These are phyloP conservation scores for Panorpa germanica DNA, from an alignment of 2,888 invertebrate genomes.

Conservation along the genomic window DNA sequence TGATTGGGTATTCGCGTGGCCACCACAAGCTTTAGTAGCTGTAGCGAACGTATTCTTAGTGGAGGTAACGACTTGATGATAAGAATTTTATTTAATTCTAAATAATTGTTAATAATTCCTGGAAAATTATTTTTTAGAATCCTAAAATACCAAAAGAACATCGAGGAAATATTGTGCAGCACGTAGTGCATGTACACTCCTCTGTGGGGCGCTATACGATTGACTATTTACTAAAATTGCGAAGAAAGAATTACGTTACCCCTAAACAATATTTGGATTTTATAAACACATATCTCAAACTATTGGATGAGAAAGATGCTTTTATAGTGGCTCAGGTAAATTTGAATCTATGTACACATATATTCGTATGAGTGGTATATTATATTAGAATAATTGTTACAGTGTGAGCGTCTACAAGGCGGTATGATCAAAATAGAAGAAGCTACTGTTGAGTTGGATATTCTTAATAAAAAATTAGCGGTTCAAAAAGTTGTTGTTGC, in stretches of 20 bases:
- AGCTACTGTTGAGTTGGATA: conserved; percentile 62
- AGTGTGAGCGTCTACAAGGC: conserved; percentile 50
- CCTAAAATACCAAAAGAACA: conserved; percentile 44
- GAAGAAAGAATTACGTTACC: conserved; percentile 74
- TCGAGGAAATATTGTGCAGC: conserved; percentile 53
- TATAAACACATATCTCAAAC: conserved; percentile 54
- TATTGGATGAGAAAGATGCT: conserved; percentile 34
- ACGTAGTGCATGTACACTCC: conserved; percentile 73
- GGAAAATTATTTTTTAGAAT: conserved; percentile 30
- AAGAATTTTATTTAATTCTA: background rate
- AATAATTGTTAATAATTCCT: background rate
- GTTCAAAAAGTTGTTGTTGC: conserved; percentile 68
- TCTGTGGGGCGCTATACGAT: conserved; percentile 49
- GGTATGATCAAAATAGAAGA: conserved; percentile 72
- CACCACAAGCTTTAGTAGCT: conserved; percentile 69
- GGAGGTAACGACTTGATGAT: conserved; percentile 36
- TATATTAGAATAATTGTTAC: conserved; percentile 11
- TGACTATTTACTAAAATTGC: conserved; percentile 51
- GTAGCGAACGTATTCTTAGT: conserved; percentile 72
- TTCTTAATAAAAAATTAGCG: conserved; percentile 61
- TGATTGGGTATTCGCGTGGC: conserved; percentile 92
- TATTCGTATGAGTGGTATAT: conserved; percentile 1
- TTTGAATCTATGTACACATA: conserved; percentile 2
- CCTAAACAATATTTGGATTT: conserved; percentile 85
- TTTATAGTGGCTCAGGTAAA: conserved; percentile 20